Base-by-base conservation (phyloP, 2,888 invertebrate species). In the Crepidodera aurea region DNA sequence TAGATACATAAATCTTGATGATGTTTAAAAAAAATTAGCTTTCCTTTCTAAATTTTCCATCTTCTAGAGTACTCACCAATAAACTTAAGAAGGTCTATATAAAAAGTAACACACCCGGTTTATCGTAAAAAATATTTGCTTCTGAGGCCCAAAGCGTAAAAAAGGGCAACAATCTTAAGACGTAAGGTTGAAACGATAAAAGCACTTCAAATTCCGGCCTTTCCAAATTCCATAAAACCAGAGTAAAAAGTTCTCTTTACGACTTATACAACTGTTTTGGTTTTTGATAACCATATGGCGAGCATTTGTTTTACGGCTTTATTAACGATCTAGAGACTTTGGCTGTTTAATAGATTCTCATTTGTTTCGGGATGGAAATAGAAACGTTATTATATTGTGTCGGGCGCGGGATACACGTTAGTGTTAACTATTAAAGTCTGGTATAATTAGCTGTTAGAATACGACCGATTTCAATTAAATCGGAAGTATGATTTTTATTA, bases 271-370 rank as follows among this genome's bases (percentile, higher is more conserved):
- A 48, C 37, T 48, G 50, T 55, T 68, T 62, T 66, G 67, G 60
- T 66, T 65, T 68, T 64, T 55, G 63, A 64, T 66, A 62, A 62
- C 60, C 70, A 70, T 66, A 68, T 68, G 70, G 67, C 64, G 65
- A 55, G 58, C 66, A 62, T 69, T 68, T 64, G 65, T 62, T 69
- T 69, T 65, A 69, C 60, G 61, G 62, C 62, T 62, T 39, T 48
- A 57, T 57, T 62, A 62, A 62, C 42, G 59, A 59, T 50, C 39
- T 39, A 32, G 42, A 22, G 18, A 51, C 34, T 50, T 13, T 40
- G 37, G 37, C 8, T 56, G 44, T 61, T 25, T 34, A 42, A 51
- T 48, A 40, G 48, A 37, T 54, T 22, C 39, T 40, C 39, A 51
- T 22, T 58, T 58, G 51, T 51, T 58, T 25, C 10, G n/a, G 25